Conservation (phyloP, 2,113 vertebrate species). For the Camelus bactrianus region DNA sequence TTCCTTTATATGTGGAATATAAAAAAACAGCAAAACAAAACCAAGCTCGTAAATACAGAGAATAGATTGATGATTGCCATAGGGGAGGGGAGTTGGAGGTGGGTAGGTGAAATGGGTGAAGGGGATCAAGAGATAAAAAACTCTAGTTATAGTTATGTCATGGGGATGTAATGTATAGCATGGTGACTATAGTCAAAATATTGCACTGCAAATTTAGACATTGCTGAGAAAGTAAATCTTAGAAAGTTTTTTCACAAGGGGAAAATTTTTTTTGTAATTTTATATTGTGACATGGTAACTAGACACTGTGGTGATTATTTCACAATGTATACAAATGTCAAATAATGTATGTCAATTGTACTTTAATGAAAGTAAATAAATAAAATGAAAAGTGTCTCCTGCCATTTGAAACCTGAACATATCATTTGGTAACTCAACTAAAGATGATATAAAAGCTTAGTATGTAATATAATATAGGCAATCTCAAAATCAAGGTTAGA, state of each 20-base stretch:
- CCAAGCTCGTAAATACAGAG: neutral
- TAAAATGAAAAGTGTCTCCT: neutral
- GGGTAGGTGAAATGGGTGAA: neutral
- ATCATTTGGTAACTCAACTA: constrained; percentile 3
- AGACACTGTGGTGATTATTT: neutral
- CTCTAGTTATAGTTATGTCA: neutral
- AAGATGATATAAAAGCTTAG: neutral
- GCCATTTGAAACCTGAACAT: constrained; percentile 11
- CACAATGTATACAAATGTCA: neutral
- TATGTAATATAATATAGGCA: neutral
- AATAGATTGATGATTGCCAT: neutral
- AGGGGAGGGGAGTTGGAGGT: neutral
- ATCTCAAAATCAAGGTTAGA: neutral
- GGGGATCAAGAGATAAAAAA: neutral
- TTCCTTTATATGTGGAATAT: no score
- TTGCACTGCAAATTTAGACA: neutral
- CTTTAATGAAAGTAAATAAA: neutral
- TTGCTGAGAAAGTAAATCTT: neutral
- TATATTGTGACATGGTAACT: neutral
- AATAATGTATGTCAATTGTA: neutral
- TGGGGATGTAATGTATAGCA: neutral
- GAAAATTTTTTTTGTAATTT: neutral
- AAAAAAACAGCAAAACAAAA: no score
- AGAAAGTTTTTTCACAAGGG: neutral
- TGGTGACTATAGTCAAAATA: neutral